Base-by-base conservation (phyloP, 2,797 vertebrate genomes). In the Gobio occitaniae region DNA sequence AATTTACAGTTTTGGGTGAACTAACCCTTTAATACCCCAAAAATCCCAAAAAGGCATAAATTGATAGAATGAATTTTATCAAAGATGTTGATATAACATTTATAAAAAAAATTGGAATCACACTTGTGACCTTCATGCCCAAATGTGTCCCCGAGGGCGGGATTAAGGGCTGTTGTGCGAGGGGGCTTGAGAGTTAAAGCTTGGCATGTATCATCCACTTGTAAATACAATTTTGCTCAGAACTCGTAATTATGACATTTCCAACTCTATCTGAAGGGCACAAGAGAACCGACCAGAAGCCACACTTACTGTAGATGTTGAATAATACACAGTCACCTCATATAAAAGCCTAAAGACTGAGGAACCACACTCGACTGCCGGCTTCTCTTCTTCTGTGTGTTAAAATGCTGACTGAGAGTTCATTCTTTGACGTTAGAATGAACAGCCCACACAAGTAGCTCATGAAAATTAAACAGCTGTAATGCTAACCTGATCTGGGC, bases 371-470 rank as follows among this genome's bases (percentile, higher is more conserved):
- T 25, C 15, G 17, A 52, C 65, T n/a, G 19, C 48, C 32, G 56
- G 79, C 48, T 15, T 56, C 36, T 52, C 32, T 69, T 81, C 32
- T 59, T 25, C 16, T 47, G 16, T 21, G 21, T 66, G 41, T 75
- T 50, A 15, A 72, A 50, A 52, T 63, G 29, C 56, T 78, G 75
- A 78, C 36, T 47, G 16, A 65, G 21, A 12, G 44, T 32, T 80
- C 12, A 72, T 80, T 50, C 21, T 59, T 75, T 72, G 66, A 61
- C 0, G 29, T 84, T 38, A 84, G 38, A 63, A 78, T 11, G 50
- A 78, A 71, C 25, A 16, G 41, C 50, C 75, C 66, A 78, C 75
- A 70, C 54, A 69, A 69, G 75, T 17, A 61, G 52, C 65, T 78
- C 17, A 69, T 78, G 50, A 70, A 68, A 76, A 52, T 75, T 0